phyloP scores from a whole-genome alignment of 2,797 vertebrate species.

The Sebastolobus alascanus region DNA sequence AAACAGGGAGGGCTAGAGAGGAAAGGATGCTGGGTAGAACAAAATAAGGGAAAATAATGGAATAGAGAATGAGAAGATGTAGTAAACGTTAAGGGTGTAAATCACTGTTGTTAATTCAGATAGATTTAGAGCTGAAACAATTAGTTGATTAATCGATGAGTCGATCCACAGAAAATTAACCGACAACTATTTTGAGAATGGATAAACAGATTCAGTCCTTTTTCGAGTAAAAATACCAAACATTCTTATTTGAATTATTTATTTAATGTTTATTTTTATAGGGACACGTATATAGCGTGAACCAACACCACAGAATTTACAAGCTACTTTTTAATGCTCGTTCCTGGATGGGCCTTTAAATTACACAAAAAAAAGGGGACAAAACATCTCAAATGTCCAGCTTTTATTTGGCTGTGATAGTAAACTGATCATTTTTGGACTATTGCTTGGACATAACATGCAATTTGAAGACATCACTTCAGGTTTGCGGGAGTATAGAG shows the following conservation, averaged over 20 bases:
- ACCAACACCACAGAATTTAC: background rate
- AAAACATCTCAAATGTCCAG: background rate
- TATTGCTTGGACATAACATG: background rate
- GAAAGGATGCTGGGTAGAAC: conserved; percentile 17
- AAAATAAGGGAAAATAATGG: background rate
- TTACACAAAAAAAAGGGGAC: background rate
- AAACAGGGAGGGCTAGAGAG: conserved; percentile 16
- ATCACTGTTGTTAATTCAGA: background rate
- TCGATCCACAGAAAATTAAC: background rate
- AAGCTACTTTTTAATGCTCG: background rate
- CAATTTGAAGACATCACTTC: background rate
- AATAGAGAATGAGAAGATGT: conserved; percentile 1
- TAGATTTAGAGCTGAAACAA: background rate
- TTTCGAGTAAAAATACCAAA: background rate
- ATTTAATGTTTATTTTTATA: background rate
- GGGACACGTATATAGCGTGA: background rate
- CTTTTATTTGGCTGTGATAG: background rate
- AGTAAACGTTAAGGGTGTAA: conserved; percentile 4
- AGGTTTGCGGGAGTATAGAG: background rate
- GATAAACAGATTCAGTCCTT: background rate
- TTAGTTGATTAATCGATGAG: background rate
- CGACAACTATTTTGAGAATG: background rate
- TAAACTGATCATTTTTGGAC: background rate
- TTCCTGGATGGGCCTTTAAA: background rate
- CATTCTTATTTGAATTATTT: background rate